Base-by-base conservation (phyloP, 2,797 vertebrate genomes). In the Eleutherodactylus coqui region DNA sequence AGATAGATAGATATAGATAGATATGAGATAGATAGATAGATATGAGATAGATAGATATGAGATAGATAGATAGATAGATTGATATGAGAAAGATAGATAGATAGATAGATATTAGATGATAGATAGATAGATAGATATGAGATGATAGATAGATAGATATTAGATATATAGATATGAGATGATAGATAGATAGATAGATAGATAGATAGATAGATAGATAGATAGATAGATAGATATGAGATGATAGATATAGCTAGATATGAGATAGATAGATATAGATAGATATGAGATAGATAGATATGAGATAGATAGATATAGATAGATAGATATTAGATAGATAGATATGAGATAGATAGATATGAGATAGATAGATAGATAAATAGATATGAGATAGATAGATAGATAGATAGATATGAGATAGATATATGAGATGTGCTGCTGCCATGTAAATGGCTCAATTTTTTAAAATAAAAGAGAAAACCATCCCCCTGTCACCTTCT, bases 101-200 rank as follows among this genome's bases (percentile, higher is more conserved):
- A 62, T 32, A 62, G 9, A 62, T 62, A 62, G n/a, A 32, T 16
- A 58, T 58, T 29, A n/a, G n/a, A n/a, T n/a, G 58, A 62, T 29
- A 62, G 58, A 62, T 29, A 62, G 27, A 62, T 62, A 62, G 58
- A 62, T 29, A 62, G 58, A 62, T 62, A n/a, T n/a, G n/a, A 62
- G 58, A 62, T 62, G 13, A 62, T n/a, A 58, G 24, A 62, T 14
- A 62, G 8, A 62, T 29, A 64, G 11, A 64, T 64, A 64, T 2
- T 21, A 53, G 29, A 32, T 34, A 53, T 16, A 53, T 7, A 53
- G 51, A 53, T 19, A 53, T 3, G 16, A 29, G 58, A 29, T 60
- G 58, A 29, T 60, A 29, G 58, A 60, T 60, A 13, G 58, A 29
- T 60, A 29, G 58, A 60, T 29, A 60, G n/a, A 60, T 60, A 60